These are phyloP conservation scores for Scrobipalpa costella DNA, from an alignment of 2,888 invertebrate genomes.

Conservation along the genomic window DNA sequence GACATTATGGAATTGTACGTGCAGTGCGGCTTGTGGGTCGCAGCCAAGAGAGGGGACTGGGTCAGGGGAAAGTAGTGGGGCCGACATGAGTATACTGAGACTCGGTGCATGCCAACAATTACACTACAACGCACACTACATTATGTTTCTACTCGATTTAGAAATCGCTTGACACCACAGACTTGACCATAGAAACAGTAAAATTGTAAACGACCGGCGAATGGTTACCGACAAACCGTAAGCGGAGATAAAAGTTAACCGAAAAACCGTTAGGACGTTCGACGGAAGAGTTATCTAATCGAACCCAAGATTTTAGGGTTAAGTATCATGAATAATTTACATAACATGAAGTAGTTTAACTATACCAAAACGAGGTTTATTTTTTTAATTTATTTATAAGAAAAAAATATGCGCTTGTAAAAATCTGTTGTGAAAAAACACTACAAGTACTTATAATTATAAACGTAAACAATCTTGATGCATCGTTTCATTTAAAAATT, in stretches of 20 bases:
- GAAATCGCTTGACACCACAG: slow-evolving; percentile 41
- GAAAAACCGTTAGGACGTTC: slow-evolving; percentile 19
- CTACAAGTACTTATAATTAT: too few relatives aligned
- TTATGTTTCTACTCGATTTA: slow-evolving; percentile 40
- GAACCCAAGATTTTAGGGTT: not conserved
- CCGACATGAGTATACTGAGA: slow-evolving; percentile 40
- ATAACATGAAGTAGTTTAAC: not conserved
- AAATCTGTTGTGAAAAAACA: too few relatives aligned
- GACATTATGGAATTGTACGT: slow-evolving; percentile 72
- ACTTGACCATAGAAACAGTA: slow-evolving; percentile 38
- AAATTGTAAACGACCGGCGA: not conserved
- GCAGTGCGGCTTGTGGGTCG: slow-evolving; percentile 62
- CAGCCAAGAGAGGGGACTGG: slow-evolving; percentile 72
- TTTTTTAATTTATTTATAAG: too few relatives aligned
- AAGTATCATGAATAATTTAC: not conserved
- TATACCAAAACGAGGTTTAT: too few relatives aligned
- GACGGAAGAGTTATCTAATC: slow-evolving; percentile 7
- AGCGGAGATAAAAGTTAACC: slow-evolving; percentile 16
- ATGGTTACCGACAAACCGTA: slow-evolving; percentile 14
- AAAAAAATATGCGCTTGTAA: too few relatives aligned
- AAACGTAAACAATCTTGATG: too few relatives aligned
- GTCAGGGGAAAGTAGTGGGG: slow-evolving; percentile 78
- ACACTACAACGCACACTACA: slow-evolving; percentile 43
- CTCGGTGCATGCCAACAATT: slow-evolving; percentile 65
- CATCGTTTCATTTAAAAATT: too few relatives aligned